Base-by-base conservation (phyloP, 2,113 vertebrate genomes). In the Ceyx cyanopectus region DNA sequence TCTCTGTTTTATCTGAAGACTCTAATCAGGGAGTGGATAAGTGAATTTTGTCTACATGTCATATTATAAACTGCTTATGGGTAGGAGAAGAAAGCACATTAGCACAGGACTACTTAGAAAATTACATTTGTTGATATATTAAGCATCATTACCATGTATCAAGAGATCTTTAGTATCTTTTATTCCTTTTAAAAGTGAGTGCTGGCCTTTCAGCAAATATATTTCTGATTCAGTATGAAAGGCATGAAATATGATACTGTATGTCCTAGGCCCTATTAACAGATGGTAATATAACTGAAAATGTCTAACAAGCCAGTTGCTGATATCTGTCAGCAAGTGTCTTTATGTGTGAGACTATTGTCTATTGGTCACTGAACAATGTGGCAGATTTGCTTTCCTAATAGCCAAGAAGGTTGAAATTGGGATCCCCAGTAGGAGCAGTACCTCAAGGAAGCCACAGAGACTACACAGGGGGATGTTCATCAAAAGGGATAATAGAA, bases 101-200 rank as follows among this genome's bases (percentile, higher is more conserved):
- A 92, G 67, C 29, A 27, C 24, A 81, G 10, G 60, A 70, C 29
- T 92, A 90, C 78, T 95, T 90, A 76, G 74, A 70, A 93, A 96
- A 95, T 95, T 67, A 93, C 27, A 89, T 90, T 72, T 85, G 90
- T 87, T 94, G 88, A 93, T 79, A 81, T 82, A 92, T 93, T 94
- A 89, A 84, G 78, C 32, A 63, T 85, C 67, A 89, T 92, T 93
- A 79, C 4, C 18, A 45, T 34, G 58, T 76, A 92, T 46, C 18
- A 77, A 85, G 60, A 80, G 56, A 63, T 34, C 34, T 73, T 89
- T 51, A 84, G 27, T 56, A 69, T 76, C 6, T 73, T 89, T 81
- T 76, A 94, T 86, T 81, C 24, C 50, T 76, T 90, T 92, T 68
- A 81, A 90, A 90, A 94, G 54, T 45, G 69, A 29, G 50, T 81